Evolutionary conservation across 2,888 invertebrate species (phyloP).

Genomic region (Eudemis profundana): DNA sequence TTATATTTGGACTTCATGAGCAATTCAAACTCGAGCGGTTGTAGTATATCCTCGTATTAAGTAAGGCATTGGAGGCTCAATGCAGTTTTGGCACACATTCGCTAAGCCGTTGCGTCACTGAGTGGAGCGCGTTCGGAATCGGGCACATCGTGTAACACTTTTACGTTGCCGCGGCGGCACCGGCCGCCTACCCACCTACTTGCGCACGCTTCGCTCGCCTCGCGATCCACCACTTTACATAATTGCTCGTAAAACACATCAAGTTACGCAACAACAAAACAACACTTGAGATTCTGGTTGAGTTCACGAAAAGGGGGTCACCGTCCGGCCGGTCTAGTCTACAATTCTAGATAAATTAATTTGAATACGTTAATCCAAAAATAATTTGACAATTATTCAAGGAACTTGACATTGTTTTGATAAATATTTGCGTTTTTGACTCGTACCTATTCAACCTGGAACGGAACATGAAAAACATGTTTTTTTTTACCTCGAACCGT

Average conservation of each 20-base stretch:
- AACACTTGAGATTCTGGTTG: slow-evolving; percentile 72
- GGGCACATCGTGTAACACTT: slow-evolving; percentile 82
- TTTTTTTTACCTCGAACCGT: slow-evolving; percentile 3
- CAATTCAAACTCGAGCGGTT: slow-evolving; percentile 14
- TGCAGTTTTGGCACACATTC: slow-evolving; percentile 84
- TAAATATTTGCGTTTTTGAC: not conserved
- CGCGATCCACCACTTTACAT: slow-evolving; percentile 78
- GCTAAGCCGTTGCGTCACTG: slow-evolving; percentile 71
- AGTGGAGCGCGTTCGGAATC: slow-evolving; percentile 63
- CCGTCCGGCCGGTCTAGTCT: slow-evolving; percentile 60
- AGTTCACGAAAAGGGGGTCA: slow-evolving; percentile 63
- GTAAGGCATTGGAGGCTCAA: slow-evolving; percentile 63
- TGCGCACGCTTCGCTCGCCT: slow-evolving; percentile 53
- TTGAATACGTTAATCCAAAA: slow-evolving; percentile 6
- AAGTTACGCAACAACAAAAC: slow-evolving; percentile 75
- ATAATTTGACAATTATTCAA: not conserved
- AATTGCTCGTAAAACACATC: slow-evolving; percentile 78
- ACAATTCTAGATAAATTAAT: slow-evolving; percentile 50
- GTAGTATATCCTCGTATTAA: slow-evolving; percentile 49
- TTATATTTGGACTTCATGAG: not conserved
- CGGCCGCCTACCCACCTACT: slow-evolving; percentile 65
- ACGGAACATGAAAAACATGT: not conserved
- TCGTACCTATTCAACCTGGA: not conserved
- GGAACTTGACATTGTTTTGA: not conserved
- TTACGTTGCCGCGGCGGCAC: slow-evolving; percentile 70